These are phyloP conservation scores for Drosophila picticornis DNA, from an alignment of 2,888 invertebrate species.

Conservation along the genomic window DNA sequence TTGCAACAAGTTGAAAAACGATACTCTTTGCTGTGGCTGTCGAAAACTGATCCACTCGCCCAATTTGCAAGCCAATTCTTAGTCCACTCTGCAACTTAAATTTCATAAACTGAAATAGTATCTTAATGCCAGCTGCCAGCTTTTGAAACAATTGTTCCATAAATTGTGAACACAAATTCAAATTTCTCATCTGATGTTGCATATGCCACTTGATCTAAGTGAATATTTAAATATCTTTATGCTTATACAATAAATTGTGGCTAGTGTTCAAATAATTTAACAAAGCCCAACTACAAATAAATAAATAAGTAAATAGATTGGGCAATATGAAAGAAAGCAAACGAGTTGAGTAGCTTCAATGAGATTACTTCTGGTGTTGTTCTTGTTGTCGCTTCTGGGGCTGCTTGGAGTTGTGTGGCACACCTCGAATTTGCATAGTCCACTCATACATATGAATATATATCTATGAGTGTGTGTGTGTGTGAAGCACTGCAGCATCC, in stretches of 20 bases:
- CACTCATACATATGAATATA: slow-evolving; percentile 42
- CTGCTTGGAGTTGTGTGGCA: slow-evolving; percentile 12
- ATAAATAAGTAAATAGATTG: slow-evolving; percentile 9
- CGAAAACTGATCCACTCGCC: background rate
- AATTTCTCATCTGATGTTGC: background rate
- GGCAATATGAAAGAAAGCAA: background rate
- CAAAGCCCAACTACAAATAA: background rate
- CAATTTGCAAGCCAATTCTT: background rate
- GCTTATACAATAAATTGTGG: background rate
- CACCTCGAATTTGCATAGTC: slow-evolving; percentile 49
- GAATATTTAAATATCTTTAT: background rate
- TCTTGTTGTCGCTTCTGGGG: background rate
- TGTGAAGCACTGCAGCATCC: slow-evolving; percentile 66
- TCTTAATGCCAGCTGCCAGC: background rate
- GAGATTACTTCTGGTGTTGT: background rate
- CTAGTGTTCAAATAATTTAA: background rate
- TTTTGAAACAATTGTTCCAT: background rate
- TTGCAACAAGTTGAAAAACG: background rate
- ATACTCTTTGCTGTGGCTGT: background rate
- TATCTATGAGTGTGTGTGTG: slow-evolving; percentile 1
- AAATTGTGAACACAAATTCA: background rate
- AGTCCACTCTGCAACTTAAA: background rate
- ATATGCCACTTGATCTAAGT: background rate
- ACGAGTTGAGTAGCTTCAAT: slow-evolving; percentile 1
- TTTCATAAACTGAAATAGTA: background rate